Evolutionary conservation across 2,888 invertebrate species (phyloP).

Genomic region (Volucella bombylans): DNA sequence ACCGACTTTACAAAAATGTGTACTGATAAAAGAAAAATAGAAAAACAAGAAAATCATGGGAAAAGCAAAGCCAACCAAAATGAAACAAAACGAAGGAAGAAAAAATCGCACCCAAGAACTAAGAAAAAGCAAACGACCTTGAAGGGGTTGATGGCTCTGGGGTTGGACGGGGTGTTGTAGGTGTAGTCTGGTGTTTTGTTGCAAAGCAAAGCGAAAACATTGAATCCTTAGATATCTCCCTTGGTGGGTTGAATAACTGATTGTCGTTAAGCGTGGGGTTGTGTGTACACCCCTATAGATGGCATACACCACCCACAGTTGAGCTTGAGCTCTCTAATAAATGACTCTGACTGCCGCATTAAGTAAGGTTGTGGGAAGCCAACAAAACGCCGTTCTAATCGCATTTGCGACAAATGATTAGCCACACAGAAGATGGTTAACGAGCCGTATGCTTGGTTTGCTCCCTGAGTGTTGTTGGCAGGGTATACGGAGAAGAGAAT

Average conservation of each 20-base stretch:
- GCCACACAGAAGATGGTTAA: conserved; percentile 75
- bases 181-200: conserved; percentile 53
- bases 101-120: conserved; percentile 52
- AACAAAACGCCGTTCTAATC: conserved; percentile 74
- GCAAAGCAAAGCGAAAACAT: conserved; percentile 65
- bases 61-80: conserved; percentile 45
- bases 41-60: conserved; percentile 49
- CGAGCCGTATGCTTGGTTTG: conserved; percentile 74
- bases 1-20: conserved; percentile 26
- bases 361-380: conserved; percentile 74
- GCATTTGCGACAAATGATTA: conserved; percentile 75
- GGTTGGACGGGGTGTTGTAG: background rate
- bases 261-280: conserved; percentile 51
- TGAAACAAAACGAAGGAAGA: conserved; percentile 10
- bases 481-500: background rate
- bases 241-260: conserved; percentile 72
- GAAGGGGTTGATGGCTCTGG: conserved; percentile 50
- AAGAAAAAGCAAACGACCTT: conserved; percentile 74
- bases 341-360: conserved; percentile 72
- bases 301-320: conserved; percentile 34
- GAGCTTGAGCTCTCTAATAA: conserved; percentile 56
- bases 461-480: conserved; percentile 69
- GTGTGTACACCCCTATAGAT: background rate
- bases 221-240: conserved; percentile 65
- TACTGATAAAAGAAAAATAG: background rate